phyloP scores from a whole-genome alignment of 2,888 invertebrate genomes.

The Agrochola lota region DNA sequence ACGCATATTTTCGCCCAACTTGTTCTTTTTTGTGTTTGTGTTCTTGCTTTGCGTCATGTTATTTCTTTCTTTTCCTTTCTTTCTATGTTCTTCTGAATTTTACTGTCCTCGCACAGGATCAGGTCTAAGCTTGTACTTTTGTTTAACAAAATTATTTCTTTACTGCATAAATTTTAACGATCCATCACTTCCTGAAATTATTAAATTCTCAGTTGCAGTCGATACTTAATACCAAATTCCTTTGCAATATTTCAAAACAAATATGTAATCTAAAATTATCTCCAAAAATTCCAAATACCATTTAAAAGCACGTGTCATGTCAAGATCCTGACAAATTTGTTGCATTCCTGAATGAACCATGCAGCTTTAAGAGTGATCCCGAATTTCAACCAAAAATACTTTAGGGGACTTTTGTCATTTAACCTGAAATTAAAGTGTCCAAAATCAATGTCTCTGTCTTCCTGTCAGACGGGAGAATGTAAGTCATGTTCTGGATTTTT shows the following conservation, averaged over 20 bases:
- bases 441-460: conserved; percentile 86
- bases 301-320: conserved; percentile 75
- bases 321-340: conserved; percentile 75
- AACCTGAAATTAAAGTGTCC: conserved; percentile 90
- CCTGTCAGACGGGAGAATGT: conserved; percentile 73
- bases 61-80: no score
- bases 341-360: conserved; percentile 71
- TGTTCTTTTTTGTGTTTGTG: no score
- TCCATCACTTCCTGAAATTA: not conserved
- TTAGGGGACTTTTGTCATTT: conserved; percentile 81
- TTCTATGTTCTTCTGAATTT: no score
- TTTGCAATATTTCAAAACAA: conserved; percentile 29
- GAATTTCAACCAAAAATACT: conserved; percentile 80
- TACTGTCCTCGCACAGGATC: no score
- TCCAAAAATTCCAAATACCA: conserved; percentile 40
- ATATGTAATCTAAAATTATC: conserved; percentile 41
- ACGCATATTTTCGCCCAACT: no score
- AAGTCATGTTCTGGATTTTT: conserved; percentile 81
- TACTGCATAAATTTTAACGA: no score
- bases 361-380: conserved; percentile 67
- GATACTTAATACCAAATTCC: not conserved
- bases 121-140: no score
- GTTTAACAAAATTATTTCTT: not conserved
- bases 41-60: no score
- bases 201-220: not conserved